Percentiles rank a stretch among this genome's conserved stretches.
phyloP scores from a whole-genome alignment of 2,888 invertebrate genomes.

The Bombylius major region DNA sequence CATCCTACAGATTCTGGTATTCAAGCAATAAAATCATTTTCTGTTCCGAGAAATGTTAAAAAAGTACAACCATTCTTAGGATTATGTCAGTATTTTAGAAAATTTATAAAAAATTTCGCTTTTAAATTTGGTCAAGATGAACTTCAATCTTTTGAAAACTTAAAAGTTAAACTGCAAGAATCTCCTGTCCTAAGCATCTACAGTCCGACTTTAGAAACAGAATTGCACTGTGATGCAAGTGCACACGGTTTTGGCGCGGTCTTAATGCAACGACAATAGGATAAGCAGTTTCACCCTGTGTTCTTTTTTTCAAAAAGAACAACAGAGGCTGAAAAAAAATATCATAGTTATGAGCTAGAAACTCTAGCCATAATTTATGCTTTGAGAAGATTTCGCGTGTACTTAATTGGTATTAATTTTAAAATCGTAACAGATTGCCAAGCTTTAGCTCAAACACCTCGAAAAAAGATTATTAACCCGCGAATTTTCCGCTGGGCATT shows the following conservation, averaged over 20 bases:
- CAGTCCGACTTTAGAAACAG: slow-evolving; percentile 16
- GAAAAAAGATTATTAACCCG: too few species aligned
- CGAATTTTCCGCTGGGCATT: too few species aligned
- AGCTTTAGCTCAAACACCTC: too few species aligned
- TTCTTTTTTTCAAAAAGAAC: too few species aligned
- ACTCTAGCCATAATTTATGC: not conserved
- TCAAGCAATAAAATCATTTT: slow-evolving; percentile 16
- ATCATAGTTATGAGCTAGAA: not conserved
- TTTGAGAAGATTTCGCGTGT: too few species aligned
- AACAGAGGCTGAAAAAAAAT: too few species aligned
- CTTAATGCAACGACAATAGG: too few species aligned
- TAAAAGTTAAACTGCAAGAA: slow-evolving; percentile 7
- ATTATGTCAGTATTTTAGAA: slow-evolving; percentile 15
- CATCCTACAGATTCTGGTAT: slow-evolving; percentile 14
- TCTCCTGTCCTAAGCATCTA: slow-evolving; percentile 1
- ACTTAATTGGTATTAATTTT: too few species aligned
- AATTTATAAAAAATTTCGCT: slow-evolving; percentile 8
- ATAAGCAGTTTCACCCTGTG: too few species aligned
- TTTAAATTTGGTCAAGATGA: not conserved
- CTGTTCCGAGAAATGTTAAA: slow-evolving; percentile 12
- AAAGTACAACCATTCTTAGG: slow-evolving; percentile 19
- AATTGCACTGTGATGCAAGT: slow-evolving; percentile 22
- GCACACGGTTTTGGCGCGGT: slow-evolving; percentile 17
- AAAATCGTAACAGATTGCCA: too few species aligned
- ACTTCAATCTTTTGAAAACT: not conserved